Evolutionary conservation across 2,113 vertebrate genomes (phyloP).

Genomic region (Coracopsis vasa): DNA sequence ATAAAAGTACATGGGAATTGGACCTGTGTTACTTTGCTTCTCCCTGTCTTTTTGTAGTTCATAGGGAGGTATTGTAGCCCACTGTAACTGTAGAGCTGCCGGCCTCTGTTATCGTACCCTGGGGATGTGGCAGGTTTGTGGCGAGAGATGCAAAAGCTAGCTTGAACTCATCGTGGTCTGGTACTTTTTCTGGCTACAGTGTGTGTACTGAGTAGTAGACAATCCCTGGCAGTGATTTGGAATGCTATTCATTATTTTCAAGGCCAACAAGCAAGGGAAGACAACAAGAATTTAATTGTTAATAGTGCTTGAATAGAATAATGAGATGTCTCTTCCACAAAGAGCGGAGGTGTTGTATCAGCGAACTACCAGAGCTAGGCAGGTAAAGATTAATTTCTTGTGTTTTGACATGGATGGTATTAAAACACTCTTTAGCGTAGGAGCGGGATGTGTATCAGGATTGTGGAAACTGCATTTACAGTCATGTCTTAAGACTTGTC

Average conservation of each 20-base stretch:
- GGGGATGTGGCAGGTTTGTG: neutral
- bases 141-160: neutral
- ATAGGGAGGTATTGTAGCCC: neutral
- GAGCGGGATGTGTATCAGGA: rapidly evolving
- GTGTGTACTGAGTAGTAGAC: neutral
- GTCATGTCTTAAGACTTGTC: neutral
- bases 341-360: neutral
- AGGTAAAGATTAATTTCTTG: neutral
- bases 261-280: neutral
- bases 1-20: neutral
- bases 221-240: neutral
- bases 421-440: neutral
- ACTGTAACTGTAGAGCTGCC: neutral
- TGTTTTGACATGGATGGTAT: neutral
- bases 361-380: neutral
- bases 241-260: neutral
- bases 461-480: rapidly evolving
- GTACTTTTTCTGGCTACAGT: neutral
- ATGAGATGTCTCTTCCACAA: neutral
- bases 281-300: neutral
- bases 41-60: neutral
- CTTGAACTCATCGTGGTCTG: neutral
- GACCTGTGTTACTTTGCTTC: neutral
- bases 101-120: neutral
- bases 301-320: neutral